Conservation (phyloP, 2,113 vertebrate genomes). For the Excalfactoria chinensis region DNA sequence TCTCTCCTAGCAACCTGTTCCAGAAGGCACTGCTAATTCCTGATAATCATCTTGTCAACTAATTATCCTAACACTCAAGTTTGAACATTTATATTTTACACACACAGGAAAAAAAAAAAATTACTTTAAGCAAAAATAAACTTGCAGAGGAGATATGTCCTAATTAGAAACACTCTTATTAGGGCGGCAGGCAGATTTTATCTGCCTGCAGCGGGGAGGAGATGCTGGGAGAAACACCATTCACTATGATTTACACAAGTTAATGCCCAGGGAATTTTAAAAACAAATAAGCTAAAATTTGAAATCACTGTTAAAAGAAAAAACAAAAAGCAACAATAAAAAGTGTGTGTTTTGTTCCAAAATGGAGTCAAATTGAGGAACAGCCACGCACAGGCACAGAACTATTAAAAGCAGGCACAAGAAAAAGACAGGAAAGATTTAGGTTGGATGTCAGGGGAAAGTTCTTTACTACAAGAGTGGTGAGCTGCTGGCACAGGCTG, state of each 20-base stretch:
- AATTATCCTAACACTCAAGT: neutral
- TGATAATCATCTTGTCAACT: neutral
- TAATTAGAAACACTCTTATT: neutral
- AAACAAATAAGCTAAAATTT: neutral
- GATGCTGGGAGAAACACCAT: neutral
- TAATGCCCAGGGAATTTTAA: neutral
- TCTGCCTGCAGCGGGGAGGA: accelerated
- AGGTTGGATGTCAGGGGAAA: too few species aligned
- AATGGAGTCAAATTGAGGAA: neutral
- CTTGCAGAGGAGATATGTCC: neutral
- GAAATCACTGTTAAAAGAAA: neutral
- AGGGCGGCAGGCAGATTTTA: neutral
- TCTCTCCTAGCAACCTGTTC: too few species aligned
- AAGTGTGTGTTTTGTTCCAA: neutral
- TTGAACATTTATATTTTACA: neutral
- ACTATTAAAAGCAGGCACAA: neutral
- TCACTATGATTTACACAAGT: neutral
- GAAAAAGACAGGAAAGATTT: neutral
- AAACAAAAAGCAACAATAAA: neutral
- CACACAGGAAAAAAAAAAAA: neutral
- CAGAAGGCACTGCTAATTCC: neutral
- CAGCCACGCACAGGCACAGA: neutral
- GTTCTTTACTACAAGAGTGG: too few species aligned
- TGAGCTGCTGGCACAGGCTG: too few species aligned
- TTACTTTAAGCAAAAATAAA: neutral